These are phyloP conservation scores for Hafferia zeledoni DNA, from an alignment of 2,797 vertebrate genomes.

Conservation along the genomic window DNA sequence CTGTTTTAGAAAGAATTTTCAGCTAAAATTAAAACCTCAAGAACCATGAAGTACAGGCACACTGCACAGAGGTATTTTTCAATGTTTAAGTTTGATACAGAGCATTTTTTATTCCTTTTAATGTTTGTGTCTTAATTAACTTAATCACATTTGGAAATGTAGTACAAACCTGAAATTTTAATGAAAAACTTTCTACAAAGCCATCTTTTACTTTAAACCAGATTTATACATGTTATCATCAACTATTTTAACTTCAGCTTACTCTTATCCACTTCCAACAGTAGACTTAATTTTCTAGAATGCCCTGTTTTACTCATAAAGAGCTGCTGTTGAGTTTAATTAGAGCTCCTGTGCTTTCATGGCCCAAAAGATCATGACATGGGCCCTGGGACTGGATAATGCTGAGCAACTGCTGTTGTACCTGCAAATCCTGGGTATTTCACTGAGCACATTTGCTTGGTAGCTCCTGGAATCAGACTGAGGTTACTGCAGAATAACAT, in stretches of 20 bases:
- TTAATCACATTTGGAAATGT: neutral
- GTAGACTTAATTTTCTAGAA: neutral
- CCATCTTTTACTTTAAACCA: neutral
- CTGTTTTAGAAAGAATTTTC: neutral
- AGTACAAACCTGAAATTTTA: neutral
- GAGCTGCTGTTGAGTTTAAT: neutral
- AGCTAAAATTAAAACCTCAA: neutral
- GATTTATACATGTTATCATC: fast-evolving
- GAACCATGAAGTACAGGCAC: neutral
- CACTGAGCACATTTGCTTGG: neutral
- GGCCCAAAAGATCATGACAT: neutral
- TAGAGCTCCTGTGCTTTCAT: neutral
- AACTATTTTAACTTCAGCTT: neutral
- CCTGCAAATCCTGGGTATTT: neutral
- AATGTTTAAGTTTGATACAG: neutral
- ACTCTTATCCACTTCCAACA: neutral
- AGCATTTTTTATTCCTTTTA: neutral
- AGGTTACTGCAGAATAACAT: neutral
- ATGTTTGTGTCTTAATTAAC: neutral
- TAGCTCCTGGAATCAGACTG: neutral
- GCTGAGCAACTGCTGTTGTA: neutral
- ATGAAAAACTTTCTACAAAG: neutral
- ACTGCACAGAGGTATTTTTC: neutral
- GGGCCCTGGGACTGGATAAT: neutral
- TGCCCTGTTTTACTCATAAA: neutral